These are phyloP conservation scores for Bothrops jararaca DNA, from an alignment of 2,113 vertebrate species.

Conservation along the genomic window DNA sequence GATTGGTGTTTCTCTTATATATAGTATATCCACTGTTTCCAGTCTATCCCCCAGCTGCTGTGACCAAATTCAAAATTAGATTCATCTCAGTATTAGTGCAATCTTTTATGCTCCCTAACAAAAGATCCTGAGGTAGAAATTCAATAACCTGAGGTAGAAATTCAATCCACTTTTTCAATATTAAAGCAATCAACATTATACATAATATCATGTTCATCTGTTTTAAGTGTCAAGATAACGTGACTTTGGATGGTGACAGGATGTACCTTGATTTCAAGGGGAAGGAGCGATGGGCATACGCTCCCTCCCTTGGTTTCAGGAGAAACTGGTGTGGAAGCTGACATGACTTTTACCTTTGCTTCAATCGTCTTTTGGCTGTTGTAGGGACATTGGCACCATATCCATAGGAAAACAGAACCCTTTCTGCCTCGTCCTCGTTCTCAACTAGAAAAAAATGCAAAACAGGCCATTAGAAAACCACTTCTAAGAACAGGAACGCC, in stretches of 20 bases:
- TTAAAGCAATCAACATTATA: no score
- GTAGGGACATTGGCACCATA: constrained; percentile 98
- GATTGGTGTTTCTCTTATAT: no score
- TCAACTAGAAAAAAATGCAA: constrained; percentile 79
- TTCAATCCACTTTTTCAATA: no score
- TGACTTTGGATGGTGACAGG: neutral
- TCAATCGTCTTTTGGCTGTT: constrained; percentile 89
- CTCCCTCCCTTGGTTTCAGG: neutral
- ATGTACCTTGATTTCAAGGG: neutral
- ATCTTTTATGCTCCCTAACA: no score
- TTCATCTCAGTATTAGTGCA: no score
- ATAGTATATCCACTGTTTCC: no score
- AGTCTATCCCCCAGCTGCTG: no score
- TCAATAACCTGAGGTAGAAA: no score
- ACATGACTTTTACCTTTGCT: constrained; percentile 83
- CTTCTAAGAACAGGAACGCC: constrained; percentile 5
- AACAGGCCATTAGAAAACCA: neutral
- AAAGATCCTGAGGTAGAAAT: no score
- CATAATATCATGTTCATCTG: no score
- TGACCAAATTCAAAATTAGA: no score
- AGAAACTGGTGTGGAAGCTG: neutral
- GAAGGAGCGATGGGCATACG: neutral
- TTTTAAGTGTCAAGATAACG: neutral
- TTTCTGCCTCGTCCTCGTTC: constrained; percentile 91
- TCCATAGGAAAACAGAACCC: constrained; percentile 92